These are phyloP conservation scores for Neopipo cinnamomea DNA, from an alignment of 2,113 vertebrate species.

Conservation along the genomic window DNA sequence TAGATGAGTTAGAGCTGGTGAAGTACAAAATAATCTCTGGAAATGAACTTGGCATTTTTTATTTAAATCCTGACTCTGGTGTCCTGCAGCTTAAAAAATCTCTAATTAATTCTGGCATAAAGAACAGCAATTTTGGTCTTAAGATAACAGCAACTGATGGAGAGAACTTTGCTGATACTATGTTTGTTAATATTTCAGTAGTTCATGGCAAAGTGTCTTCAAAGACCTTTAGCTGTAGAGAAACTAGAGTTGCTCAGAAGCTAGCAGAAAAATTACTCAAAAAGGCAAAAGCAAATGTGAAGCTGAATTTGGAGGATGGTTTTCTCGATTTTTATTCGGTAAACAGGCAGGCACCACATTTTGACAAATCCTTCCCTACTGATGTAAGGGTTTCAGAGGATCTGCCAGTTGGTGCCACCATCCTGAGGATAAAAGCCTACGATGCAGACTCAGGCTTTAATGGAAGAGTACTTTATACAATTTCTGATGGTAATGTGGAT, in stretches of 20 bases:
- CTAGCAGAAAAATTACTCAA: conserved; percentile 94
- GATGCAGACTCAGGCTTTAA: conserved; percentile 96
- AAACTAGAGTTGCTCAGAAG: conserved; percentile 92
- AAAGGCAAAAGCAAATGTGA: conserved; percentile 89
- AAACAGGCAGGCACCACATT: conserved; percentile 92
- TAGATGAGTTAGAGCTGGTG: conserved; percentile 92
- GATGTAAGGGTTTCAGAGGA: conserved; percentile 89
- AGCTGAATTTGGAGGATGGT: conserved; percentile 87
- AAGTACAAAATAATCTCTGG: conserved; percentile 97
- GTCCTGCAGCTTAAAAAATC: conserved; percentile 87
- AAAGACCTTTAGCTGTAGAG: conserved; percentile 89
- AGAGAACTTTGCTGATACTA: conserved; percentile 92
- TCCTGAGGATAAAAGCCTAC: conserved; percentile 87
- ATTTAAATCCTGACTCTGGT: conserved; percentile 93
- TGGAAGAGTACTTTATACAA: conserved; percentile 88
- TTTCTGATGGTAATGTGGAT: conserved; percentile 90
- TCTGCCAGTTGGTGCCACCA: conserved; percentile 81
- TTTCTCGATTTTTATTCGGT: conserved; percentile 94
- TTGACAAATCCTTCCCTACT: conserved; percentile 90
- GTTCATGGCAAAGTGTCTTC: conserved; percentile 85
- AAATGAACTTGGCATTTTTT: conserved; percentile 90
- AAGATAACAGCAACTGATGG: conserved; percentile 95
- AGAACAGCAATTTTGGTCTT: conserved; percentile 84
- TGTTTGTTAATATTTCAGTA: conserved; percentile 94
- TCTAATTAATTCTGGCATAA: conserved; percentile 79